Base-by-base conservation (phyloP, 2,888 invertebrate species). In the Apamea anceps region DNA sequence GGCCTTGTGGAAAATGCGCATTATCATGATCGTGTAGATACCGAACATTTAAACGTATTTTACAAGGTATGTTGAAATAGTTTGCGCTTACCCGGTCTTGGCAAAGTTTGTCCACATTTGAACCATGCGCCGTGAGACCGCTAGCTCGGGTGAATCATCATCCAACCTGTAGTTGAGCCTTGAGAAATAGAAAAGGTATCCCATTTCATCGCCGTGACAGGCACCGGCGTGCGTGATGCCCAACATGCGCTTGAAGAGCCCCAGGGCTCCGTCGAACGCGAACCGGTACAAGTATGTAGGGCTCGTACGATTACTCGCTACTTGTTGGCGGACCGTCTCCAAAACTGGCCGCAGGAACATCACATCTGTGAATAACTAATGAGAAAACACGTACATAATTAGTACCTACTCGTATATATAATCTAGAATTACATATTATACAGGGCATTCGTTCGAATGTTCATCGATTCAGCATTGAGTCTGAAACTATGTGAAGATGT, bases 51-150 rank as follows among this genome's bases (percentile, higher is more conserved):
- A 10, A 13, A 48, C 67, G 5, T 37, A 42, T 54, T 25, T 28
- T 25, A 28, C n/a, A 37, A 70, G 32, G 57, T 72, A 12, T 28
- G 15, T 28, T 63, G 48, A 21, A 51, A 25, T n/a, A 13, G 15
- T 18, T 63, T 0, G 37, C 1, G 13, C 85, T 95, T 91, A 97
- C 97, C 97, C 97, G 84, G 97, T 97, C 93, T 97, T 97, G 57
- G 97, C 97, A 85, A 98, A 98, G 92, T 98, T 97, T 48, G 98
- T 97, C 98, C 98, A 98, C 97, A 98, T 95, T 88, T 97, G 97
- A 1, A 97, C 96, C 97, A 98, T 97, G 60, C 97, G 96, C 82
- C 96, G 96, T 67, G 97, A 97, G 1, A 97, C 97, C 62, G 96
- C 95, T 12, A 97, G 95, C 88, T 97, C 97, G 25, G 97, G 95